phyloP scores from a whole-genome alignment of 1,140 invertebrate genomes.

The Drosophila navojoa region DNA sequence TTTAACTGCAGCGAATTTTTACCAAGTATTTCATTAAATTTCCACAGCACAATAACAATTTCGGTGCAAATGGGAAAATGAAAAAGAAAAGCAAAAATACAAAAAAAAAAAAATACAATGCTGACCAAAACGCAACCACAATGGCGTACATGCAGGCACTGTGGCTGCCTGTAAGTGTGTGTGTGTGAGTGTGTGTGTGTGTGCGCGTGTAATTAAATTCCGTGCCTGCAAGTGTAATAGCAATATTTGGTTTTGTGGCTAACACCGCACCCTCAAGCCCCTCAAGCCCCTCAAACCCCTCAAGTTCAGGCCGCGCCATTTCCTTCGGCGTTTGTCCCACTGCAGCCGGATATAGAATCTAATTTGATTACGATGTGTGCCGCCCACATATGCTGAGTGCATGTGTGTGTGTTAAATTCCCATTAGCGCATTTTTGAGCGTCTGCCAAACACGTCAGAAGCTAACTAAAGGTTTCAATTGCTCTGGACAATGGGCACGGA shows the following conservation, averaged over 20 bases:
- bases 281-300: slow-evolving; percentile 20
- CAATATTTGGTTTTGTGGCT: slow-evolving; percentile 71
- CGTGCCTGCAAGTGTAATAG: slow-evolving; percentile 68
- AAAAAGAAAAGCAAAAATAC: background rate
- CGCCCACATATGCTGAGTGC: slow-evolving; percentile 17
- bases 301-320: slow-evolving; percentile 34
- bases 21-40: slow-evolving; percentile 26
- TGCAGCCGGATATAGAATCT: slow-evolving; percentile 68
- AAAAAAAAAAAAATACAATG: slow-evolving; percentile 9
- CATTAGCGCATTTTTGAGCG: slow-evolving; percentile 47
- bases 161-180: slow-evolving; percentile 25
- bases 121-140: slow-evolving; percentile 32
- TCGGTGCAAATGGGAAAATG: slow-evolving; percentile 10
- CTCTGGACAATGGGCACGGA: background rate
- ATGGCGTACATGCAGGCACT: slow-evolving; percentile 16
- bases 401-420: slow-evolving; percentile 22
- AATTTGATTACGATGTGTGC: slow-evolving; percentile 68
- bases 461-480: slow-evolving; percentile 7
- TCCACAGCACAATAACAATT: slow-evolving; percentile 2
- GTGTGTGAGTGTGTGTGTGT: slow-evolving; percentile 31
- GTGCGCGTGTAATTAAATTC: slow-evolving; percentile 76
- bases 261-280: slow-evolving; percentile 13
- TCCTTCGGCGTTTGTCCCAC: slow-evolving; percentile 42
- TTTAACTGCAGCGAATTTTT: background rate
- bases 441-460: slow-evolving; percentile 32